Evolutionary conservation across 2,113 vertebrate species (phyloP).

Genomic region (Toxotes jaculatrix): DNA sequence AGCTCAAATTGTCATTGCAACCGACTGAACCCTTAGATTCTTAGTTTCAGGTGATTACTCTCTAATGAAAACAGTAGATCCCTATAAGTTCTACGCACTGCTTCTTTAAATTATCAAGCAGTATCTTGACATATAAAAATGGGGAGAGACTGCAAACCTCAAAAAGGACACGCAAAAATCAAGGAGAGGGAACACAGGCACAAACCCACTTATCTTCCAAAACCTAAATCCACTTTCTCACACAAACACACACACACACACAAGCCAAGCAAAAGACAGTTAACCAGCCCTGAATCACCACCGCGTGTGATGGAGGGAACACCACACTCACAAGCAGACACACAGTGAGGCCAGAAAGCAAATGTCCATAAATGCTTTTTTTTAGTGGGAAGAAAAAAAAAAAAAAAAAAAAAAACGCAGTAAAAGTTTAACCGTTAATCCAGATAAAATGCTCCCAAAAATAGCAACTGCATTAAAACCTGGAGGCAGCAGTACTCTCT

Average conservation of each 20-base stretch:
- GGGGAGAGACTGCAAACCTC: too few relatives aligned
- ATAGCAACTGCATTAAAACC: constrained; percentile 7
- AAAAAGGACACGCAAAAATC: too few relatives aligned
- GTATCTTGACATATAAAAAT: too few relatives aligned
- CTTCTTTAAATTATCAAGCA: too few relatives aligned
- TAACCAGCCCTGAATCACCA: too few relatives aligned
- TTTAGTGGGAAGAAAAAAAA: not conserved
- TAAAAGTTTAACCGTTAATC: constrained; percentile 9
- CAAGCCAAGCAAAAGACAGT: too few relatives aligned
- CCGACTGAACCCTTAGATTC: too few relatives aligned
- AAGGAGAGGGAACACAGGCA: too few relatives aligned
- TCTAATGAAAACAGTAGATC: too few relatives aligned
- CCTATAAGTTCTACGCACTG: too few relatives aligned
- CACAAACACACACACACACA: not conserved
- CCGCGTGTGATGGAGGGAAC: not conserved
- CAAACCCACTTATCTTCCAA: not conserved
- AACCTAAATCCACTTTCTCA: not conserved
- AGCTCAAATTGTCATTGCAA: too few relatives aligned
- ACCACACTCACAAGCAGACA: not conserved
- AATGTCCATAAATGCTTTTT: not conserved
- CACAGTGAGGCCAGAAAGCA: constrained; percentile 1
- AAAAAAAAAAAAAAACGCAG: not conserved
- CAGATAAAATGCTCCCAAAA: constrained; percentile 3
- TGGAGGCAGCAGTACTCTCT: constrained; percentile 2
- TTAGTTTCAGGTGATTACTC: too few relatives aligned